Base-by-base conservation (phyloP, 2,888 invertebrate genomes). In the Euproctis similis region DNA sequence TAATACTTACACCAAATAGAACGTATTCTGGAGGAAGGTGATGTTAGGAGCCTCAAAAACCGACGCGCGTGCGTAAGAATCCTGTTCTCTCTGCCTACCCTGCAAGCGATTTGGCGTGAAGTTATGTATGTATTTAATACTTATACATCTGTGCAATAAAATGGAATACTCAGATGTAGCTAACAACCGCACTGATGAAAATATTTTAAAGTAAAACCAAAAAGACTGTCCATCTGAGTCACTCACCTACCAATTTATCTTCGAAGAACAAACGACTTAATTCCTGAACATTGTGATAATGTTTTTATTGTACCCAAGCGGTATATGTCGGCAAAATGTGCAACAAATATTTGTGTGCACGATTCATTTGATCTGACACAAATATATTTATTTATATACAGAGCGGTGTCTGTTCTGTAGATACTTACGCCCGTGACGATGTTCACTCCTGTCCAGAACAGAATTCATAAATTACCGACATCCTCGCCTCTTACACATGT, bases 381-480 rank as follows among this genome's bases (percentile, higher is more conserved):
- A 82, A 84, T n/a, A n/a, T n/a, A n/a, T n/a, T n/a, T n/a, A n/a
- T 84, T 80, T 84, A 84, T 82, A 76, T 75, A 59, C 72, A 67
- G 70, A 59, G 62, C 63, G 53, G 56, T 44, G n/a, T n/a, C n/a
- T n/a, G 70, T 73, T 73, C 75, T 76, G 81, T 82, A n/a, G n/a
- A n/a, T n/a, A 80, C 81, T 81, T 78, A 74, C 71, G 60, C 73
- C 64, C 71, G 61, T 69, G 67, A 56, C 71, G 66, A 65, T 68
- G 77, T 67, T 75, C 81, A 73, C 73, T 73, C n/a, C 75, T 76
- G 80, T 78, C 81, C 72, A 76, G 76, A n/a, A 80, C 82, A 81
- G n/a, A 82, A 82, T 82, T 82, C 82, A 82, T 84, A 84, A 84
- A 84, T 84, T 82, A 84, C 78, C 80, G 65, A 81, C 82, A 81